phyloP scores from a whole-genome alignment of 2,797 vertebrate genomes.

The Microhierax caerulescens region DNA sequence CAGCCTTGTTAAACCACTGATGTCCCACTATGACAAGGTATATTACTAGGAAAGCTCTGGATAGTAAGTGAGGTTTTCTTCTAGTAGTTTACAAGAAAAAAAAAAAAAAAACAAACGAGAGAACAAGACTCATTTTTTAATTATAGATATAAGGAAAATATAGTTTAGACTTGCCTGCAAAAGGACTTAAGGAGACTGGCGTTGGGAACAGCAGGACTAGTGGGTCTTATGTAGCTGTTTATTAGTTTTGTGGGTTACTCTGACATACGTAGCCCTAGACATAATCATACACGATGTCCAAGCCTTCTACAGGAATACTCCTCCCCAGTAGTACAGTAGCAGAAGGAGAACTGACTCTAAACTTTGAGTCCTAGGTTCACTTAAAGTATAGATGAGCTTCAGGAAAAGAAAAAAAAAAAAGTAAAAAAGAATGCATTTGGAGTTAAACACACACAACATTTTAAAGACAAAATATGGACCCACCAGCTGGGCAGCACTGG shows the following conservation, averaged over 20 bases:
- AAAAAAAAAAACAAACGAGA: not conserved
- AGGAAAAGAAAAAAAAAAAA: not conserved
- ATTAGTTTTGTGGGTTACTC: not conserved
- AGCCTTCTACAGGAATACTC: not conserved
- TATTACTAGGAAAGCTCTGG: not conserved
- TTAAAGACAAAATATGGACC: not conserved
- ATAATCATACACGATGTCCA: fast-evolving
- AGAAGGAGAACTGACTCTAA: not conserved
- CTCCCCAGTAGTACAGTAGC: not conserved
- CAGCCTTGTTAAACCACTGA: not conserved
- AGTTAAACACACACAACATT: not conserved
- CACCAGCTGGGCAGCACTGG: not conserved
- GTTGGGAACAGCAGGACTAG: not conserved
- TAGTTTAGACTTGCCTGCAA: not conserved
- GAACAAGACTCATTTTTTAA: not conserved
- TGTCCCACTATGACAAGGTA: not conserved
- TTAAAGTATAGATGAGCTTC: not conserved
- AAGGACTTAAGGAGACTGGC: not conserved
- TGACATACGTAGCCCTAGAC: not conserved
- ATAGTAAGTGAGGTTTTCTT: not conserved
- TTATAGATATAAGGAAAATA: not conserved
- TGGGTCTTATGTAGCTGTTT: not conserved
- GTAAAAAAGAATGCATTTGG: not conserved
- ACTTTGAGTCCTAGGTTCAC: not conserved
- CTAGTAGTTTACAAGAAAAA: not conserved